phyloP scores from a whole-genome alignment of 2,888 invertebrate genomes.

The Philaethria dido region DNA sequence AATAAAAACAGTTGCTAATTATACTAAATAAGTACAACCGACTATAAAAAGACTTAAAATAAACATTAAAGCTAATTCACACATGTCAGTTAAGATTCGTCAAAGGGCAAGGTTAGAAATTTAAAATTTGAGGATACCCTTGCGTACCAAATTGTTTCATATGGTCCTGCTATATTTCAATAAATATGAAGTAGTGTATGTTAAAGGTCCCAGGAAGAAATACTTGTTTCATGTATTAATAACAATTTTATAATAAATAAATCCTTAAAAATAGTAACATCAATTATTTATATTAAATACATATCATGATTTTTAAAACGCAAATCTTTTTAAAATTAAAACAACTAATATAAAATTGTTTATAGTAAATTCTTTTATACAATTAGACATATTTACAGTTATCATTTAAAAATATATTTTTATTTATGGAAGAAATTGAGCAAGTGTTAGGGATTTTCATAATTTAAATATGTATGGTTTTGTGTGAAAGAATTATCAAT shows the following conservation, averaged over 20 bases:
- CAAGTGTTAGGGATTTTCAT: conserved; percentile 24
- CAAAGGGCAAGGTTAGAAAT: neutral
- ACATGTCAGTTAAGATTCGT: neutral
- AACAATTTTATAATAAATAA: conserved; percentile 24
- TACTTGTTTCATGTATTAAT: conserved; percentile 21
- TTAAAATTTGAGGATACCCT: neutral
- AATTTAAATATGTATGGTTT: conserved; percentile 2
- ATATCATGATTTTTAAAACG: conserved; percentile 9
- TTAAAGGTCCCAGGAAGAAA: conserved; percentile 24
- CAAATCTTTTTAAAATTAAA: conserved; percentile 9
- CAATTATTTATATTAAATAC: conserved; percentile 20
- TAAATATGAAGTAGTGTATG: conserved; percentile 2
- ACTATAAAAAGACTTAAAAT: conserved; percentile 8
- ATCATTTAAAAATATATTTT: conserved; percentile 16
- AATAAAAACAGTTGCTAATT: neutral
- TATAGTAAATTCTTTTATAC: conserved; percentile 17
- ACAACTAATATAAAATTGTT: conserved; percentile 14
- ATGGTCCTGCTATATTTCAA: neutral
- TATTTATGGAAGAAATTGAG: conserved; percentile 28
- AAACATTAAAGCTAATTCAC: conserved; percentile 4
- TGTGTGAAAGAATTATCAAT: conserved; percentile 7
- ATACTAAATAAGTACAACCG: conserved; percentile 3
- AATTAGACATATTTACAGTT: conserved; percentile 24
- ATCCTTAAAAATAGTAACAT: conserved; percentile 22
- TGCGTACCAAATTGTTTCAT: neutral